Evolutionary conservation across 2,797 vertebrate genomes (phyloP).

Genomic region (Melanotaenia trifasciata): DNA sequence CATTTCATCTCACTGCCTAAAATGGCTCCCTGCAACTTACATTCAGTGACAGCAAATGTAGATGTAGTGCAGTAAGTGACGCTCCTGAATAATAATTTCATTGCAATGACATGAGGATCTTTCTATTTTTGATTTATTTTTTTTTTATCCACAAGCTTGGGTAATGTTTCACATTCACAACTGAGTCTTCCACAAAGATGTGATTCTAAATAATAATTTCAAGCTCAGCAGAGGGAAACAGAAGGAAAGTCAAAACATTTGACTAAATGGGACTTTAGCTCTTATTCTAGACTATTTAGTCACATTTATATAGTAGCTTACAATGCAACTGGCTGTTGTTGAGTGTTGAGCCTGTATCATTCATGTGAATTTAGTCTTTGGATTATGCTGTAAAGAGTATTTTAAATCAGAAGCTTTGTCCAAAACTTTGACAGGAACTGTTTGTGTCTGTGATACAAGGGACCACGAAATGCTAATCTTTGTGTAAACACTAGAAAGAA

Average conservation of each 20-base stretch:
- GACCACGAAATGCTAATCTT: too few relatives aligned
- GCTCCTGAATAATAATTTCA: conserved; percentile 65
- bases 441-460: too few relatives aligned
- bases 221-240: conserved; percentile 61
- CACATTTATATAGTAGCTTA: conserved; percentile 32
- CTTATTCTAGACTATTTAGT: conserved; percentile 50
- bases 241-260: conserved; percentile 68
- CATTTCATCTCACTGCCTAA: conserved; percentile 72
- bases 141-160: conserved; percentile 25
- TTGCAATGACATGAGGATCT: conserved; percentile 32
- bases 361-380: background rate
- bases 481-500: too few relatives aligned
- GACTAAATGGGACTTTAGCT: conserved; percentile 69
- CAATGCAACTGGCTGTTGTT: conserved; percentile 12
- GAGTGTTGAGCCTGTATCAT: conserved; percentile 19
- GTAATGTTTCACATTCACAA: conserved; percentile 48
- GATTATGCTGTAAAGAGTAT: background rate
- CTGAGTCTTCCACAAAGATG: conserved; percentile 36
- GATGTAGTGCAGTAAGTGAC: conserved; percentile 60
- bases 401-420: too few relatives aligned
- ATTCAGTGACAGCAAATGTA: conserved; percentile 57
- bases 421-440: too few relatives aligned
- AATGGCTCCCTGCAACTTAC: conserved; percentile 56
- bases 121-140: conserved; percentile 20
- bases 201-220: conserved; percentile 60